These are phyloP conservation scores for Enteromius radiatus DNA, from an alignment of 2,797 vertebrate genomes.

Conservation along the genomic window DNA sequence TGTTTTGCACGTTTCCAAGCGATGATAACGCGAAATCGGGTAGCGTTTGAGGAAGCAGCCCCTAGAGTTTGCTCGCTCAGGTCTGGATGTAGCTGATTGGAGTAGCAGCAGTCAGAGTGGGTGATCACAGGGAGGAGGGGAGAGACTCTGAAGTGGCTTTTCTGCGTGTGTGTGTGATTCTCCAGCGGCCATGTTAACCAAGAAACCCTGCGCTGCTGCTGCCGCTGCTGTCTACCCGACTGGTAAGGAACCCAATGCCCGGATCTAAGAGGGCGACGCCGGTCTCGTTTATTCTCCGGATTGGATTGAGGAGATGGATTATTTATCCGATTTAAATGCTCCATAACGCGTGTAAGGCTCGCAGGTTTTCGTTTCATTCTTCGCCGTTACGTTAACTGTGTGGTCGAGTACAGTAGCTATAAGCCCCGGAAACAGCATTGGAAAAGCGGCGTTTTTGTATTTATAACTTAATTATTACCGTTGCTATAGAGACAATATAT, in stretches of 20 bases:
- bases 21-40: constrained; percentile 46
- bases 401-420: constrained; percentile 17
- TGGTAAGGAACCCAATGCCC: constrained; percentile 72
- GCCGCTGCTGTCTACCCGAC: constrained; percentile 73
- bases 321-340: constrained; percentile 30
- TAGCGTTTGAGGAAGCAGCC: constrained; percentile 54
- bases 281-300: neutral
- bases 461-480: neutral
- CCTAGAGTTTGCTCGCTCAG: constrained; percentile 45
- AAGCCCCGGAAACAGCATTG: constrained; percentile 27
- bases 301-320: constrained; percentile 37
- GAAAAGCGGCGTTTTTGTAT: neutral
- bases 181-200: constrained; percentile 90
- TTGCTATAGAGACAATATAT: neutral
- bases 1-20: constrained; percentile 49
- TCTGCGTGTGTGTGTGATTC: constrained; percentile 61
- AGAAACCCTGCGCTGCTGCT: constrained; percentile 80
- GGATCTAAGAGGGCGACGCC: constrained; percentile 20
- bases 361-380: constrained; percentile 28
- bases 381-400: constrained; percentile 9
- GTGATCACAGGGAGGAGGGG: constrained; percentile 67
- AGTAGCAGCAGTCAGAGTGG: constrained; percentile 59
- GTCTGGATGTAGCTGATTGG: constrained; percentile 70
- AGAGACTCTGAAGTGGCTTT: constrained; percentile 62
- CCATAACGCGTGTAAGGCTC: constrained; percentile 30